A percentile compares a stretch with the other conserved stretches of the same genome.
phyloP scores from a whole-genome alignment of 1,140 invertebrate species.

The Colletes gigas region DNA sequence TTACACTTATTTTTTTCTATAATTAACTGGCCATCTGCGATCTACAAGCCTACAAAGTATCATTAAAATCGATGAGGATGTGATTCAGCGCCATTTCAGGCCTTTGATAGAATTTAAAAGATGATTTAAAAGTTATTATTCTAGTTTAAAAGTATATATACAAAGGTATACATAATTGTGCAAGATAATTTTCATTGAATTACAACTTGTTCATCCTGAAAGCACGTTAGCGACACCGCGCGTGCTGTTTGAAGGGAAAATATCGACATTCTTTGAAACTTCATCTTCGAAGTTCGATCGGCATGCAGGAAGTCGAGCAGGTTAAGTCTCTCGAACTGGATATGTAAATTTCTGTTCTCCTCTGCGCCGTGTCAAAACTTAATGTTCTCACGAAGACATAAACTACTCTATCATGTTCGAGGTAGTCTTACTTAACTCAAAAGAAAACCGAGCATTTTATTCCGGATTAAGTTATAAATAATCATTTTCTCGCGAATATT shows the following conservation, averaged over 20 bases:
- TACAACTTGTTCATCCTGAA: neutral
- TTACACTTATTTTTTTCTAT: too few relatives aligned
- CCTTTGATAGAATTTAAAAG: too few relatives aligned
- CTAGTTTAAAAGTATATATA: neutral
- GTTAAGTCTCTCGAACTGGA: constrained; percentile 25
- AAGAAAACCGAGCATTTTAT: neutral
- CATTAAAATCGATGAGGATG: too few relatives aligned
- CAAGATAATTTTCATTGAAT: neutral
- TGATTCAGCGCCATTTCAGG: too few relatives aligned
- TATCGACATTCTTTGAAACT: neutral
- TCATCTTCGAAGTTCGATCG: neutral
- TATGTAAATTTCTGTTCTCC: constrained; percentile 31
- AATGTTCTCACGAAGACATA: constrained; percentile 1
- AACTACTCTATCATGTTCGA: constrained; percentile 12
- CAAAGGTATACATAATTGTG: neutral
- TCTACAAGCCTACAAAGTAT: too few relatives aligned
- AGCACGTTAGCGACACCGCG: neutral
- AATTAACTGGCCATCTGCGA: too few relatives aligned
- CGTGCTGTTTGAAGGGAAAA: neutral
- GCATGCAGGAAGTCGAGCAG: constrained; percentile 14
- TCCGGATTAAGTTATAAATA: neutral
- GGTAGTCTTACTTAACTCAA: neutral
- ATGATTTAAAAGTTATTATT: too few relatives aligned
- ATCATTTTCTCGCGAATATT: neutral
- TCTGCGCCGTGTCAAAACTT: constrained; percentile 7